These are phyloP conservation scores for Erannis defoliaria DNA, from an alignment of 2,888 invertebrate genomes.

Conservation along the genomic window DNA sequence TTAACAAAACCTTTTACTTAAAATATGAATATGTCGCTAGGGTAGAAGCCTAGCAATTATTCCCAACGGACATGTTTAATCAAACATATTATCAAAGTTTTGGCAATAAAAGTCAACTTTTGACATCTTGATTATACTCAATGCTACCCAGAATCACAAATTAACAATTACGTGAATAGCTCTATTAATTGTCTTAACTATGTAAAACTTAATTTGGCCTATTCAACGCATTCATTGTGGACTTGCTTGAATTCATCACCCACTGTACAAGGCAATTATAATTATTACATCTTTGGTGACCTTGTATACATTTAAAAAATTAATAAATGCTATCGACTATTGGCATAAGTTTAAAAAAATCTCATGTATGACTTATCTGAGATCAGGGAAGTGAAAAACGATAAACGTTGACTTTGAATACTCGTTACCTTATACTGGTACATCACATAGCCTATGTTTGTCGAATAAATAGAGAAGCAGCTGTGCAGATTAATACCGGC, in stretches of 20 bases:
- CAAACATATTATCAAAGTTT: slow-evolving; percentile 9
- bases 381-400: too few relatives aligned
- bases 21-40: not conserved
- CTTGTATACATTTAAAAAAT: too few relatives aligned
- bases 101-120: slow-evolving; percentile 18
- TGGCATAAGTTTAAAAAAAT: too few relatives aligned
- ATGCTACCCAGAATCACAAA: slow-evolving; percentile 23
- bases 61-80: slow-evolving; percentile 9
- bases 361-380: too few relatives aligned
- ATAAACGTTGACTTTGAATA: too few relatives aligned
- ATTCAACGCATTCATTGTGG: slow-evolving; percentile 21
- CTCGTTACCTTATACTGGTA: too few relatives aligned
- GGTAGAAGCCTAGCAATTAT: not conserved
- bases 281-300: not conserved
- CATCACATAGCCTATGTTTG: too few relatives aligned
- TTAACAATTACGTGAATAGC: slow-evolving; percentile 36
- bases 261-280: not conserved
- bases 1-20: not conserved
- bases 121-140: slow-evolving; percentile 17
- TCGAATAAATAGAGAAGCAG: too few relatives aligned
- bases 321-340: too few relatives aligned
- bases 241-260: slow-evolving; percentile 22
- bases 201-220: slow-evolving; percentile 29
- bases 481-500: too few relatives aligned
- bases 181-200: slow-evolving; percentile 32